Conservation (phyloP, 1,140 invertebrate genomes). For the Aradophagus sp. region DNA sequence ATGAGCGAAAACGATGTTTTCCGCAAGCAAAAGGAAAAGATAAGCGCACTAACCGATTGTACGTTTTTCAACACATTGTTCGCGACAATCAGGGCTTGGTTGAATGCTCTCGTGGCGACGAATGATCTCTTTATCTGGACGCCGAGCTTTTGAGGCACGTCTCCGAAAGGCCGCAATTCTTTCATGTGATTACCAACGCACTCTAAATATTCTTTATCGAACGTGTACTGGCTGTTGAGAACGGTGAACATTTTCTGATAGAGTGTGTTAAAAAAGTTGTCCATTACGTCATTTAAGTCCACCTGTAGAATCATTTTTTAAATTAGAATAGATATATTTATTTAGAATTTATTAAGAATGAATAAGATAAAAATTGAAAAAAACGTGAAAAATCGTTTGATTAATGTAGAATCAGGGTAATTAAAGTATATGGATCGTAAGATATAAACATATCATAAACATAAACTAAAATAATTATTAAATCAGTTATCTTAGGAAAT, state of each 20-base stretch:
- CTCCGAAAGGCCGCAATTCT: constrained; percentile 94
- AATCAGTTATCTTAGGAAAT: no score
- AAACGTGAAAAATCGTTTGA: background rate
- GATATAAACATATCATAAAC: no score
- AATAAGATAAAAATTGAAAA: no score
- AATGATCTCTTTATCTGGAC: constrained; percentile 93
- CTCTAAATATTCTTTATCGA: constrained; percentile 89
- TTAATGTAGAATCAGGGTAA: background rate
- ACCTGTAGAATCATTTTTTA: constrained; percentile 77
- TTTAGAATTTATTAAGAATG: no score
- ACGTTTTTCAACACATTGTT: constrained; percentile 89
- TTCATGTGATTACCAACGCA: constrained; percentile 94
- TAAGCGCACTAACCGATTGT: constrained; percentile 80
- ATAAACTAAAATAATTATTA: no score
- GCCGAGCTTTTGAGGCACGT: constrained; percentile 92
- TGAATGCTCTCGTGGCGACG: constrained; percentile 94
- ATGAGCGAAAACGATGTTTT: no score
- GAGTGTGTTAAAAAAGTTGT: constrained; percentile 93
- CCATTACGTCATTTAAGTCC: constrained; percentile 89
- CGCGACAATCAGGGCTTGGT: constrained; percentile 88
- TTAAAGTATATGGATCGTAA: no score
- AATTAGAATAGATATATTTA: no score
- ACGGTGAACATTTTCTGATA: constrained; percentile 98
- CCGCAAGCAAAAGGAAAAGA: no score
- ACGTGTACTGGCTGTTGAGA: constrained; percentile 91